Conservation (phyloP, 2,113 vertebrate genomes). For the Solenodon paradoxus region DNA sequence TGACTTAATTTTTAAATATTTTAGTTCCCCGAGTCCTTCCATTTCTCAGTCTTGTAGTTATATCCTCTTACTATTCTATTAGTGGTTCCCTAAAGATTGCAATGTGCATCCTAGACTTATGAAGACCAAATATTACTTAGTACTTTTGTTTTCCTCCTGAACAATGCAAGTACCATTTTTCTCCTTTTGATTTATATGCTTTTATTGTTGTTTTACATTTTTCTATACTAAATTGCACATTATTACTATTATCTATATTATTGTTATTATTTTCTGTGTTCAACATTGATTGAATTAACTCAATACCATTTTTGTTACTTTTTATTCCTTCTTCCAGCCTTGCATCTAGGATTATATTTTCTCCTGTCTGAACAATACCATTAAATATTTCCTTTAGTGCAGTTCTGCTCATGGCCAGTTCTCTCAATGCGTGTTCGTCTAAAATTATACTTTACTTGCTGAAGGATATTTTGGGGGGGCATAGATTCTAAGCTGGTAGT, state of each 20-base stretch:
- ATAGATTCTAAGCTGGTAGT: not conserved
- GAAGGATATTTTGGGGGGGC: not conserved
- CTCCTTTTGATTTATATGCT: not conserved
- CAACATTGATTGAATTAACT: not conserved
- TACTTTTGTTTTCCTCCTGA: not conserved
- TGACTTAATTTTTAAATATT: not conserved
- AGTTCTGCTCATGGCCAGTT: not conserved
- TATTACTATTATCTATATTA: not conserved
- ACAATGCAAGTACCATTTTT: not conserved
- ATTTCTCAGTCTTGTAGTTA: not conserved
- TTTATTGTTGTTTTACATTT: not conserved
- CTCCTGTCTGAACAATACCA: not conserved
- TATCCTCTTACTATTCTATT: not conserved
- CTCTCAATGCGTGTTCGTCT: not conserved
- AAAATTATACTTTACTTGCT: not conserved
- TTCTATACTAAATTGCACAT: not conserved
- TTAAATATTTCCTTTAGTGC: not conserved
- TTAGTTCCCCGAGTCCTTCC: not conserved
- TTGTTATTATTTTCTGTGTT: not conserved
- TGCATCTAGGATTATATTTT: not conserved
- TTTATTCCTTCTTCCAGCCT: not conserved
- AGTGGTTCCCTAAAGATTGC: not conserved
- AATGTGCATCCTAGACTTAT: not conserved
- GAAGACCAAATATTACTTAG: not conserved
- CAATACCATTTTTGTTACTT: not conserved